Evolutionary conservation across 2,888 invertebrate genomes (phyloP).

Genomic region (Drosophila demipolita): DNA sequence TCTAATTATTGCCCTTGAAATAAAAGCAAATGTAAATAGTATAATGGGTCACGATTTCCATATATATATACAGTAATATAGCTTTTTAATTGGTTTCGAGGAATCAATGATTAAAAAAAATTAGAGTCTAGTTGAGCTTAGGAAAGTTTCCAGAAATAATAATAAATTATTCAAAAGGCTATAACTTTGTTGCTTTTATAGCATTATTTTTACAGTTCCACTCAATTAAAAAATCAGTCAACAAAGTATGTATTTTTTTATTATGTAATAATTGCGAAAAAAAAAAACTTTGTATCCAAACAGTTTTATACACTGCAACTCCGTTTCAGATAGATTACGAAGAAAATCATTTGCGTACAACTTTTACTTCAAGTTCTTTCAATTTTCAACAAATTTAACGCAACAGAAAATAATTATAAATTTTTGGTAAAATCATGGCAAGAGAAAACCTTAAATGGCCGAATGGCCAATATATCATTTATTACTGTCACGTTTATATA

Average conservation of each 20-base stretch:
- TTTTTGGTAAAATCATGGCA: slow-evolving; percentile 12
- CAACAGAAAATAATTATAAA: slow-evolving; percentile 9
- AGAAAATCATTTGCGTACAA: not conserved
- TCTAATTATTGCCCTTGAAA: not conserved
- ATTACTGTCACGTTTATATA: slow-evolving; percentile 52
- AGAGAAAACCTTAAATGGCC: slow-evolving; percentile 16
- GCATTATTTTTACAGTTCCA: not conserved
- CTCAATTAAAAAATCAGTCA: not conserved
- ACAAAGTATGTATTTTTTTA: not conserved
- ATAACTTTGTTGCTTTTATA: not conserved
- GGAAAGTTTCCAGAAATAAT: not conserved
- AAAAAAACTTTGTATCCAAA: not conserved
- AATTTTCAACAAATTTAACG: not conserved
- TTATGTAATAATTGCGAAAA: not conserved
- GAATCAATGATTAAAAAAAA: not conserved
- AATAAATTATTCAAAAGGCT: not conserved
- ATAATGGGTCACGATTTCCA: not conserved
- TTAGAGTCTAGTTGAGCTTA: not conserved
- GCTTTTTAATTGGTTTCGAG: not conserved
- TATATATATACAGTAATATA: too few species aligned
- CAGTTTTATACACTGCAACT: not conserved
- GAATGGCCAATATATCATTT: slow-evolving; percentile 60
- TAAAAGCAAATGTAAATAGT: not conserved
- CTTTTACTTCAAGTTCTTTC: not conserved
- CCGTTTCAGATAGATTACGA: not conserved